Conservation (phyloP, 2,888 invertebrate genomes). For the Argyra leucocephala region DNA sequence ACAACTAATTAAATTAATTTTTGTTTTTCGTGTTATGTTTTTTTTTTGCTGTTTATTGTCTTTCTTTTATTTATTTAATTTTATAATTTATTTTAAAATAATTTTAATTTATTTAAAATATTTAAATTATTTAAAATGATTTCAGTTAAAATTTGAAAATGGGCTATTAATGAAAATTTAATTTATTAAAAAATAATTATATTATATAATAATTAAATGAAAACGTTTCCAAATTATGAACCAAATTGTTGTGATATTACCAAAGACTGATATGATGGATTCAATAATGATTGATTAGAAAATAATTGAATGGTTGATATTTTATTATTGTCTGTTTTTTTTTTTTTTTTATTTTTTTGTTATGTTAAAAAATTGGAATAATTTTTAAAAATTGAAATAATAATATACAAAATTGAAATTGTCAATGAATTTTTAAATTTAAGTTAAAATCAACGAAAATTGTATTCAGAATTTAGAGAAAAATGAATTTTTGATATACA, state of each 20-base stretch:
- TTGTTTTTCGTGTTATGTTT: too few species aligned
- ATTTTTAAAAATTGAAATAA: too few species aligned
- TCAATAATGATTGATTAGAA: background rate
- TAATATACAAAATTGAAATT: too few species aligned
- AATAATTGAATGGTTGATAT: too few species aligned
- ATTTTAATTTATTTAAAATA: constrained; percentile 2
- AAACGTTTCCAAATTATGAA: constrained; percentile 39
- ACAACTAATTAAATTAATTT: background rate
- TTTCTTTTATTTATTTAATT: too few species aligned
- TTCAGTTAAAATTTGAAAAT: background rate
- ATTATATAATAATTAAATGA: constrained; percentile 23
- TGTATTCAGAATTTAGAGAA: too few species aligned
- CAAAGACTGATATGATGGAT: constrained; percentile 43
- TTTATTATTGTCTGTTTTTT: too few species aligned
- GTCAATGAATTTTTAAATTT: too few species aligned
- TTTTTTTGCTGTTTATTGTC: too few species aligned
- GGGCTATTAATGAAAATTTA: background rate
- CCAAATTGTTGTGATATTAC: constrained; percentile 46
- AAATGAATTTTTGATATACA: too few species aligned
- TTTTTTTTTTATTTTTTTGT: background rate
- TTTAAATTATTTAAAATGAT: background rate
- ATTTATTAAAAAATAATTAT: background rate
- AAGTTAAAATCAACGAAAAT: too few species aligned
- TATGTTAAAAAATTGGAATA: too few species aligned
- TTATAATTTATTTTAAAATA: background rate